phyloP scores from a whole-genome alignment of 2,888 invertebrate genomes.

The Polydrusus pterygomalis region DNA sequence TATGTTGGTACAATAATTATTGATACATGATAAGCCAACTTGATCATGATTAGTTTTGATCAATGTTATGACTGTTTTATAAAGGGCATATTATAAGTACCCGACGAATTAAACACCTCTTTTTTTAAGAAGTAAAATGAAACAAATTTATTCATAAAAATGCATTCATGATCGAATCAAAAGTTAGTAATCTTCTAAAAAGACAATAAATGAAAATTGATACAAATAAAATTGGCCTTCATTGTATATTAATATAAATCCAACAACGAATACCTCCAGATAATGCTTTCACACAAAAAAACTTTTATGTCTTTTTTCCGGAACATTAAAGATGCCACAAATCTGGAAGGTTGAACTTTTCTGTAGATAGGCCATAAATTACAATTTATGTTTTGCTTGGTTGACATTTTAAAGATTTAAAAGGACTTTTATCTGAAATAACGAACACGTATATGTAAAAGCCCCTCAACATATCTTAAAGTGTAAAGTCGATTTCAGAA shows the following conservation, averaged over 20 bases:
- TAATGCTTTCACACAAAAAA: slow-evolving; percentile 7
- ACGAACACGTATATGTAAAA: not conserved
- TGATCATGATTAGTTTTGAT: too few species aligned
- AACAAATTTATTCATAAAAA: too few species aligned
- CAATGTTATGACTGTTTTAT: too few species aligned
- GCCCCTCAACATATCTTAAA: not conserved
- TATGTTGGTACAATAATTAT: too few species aligned
- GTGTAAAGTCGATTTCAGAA: too few species aligned
- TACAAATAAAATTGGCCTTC: too few species aligned
- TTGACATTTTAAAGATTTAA: slow-evolving; percentile 14
- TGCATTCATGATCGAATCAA: too few species aligned
- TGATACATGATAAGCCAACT: too few species aligned
- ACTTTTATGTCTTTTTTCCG: slow-evolving; percentile 14
- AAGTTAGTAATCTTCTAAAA: too few species aligned
- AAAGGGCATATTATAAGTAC: too few species aligned
- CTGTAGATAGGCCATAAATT: slow-evolving; percentile 9
- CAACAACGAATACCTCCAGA: not conserved
- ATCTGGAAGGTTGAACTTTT: slow-evolving; percentile 9
- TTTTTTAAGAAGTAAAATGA: too few species aligned
- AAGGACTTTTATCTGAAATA: slow-evolving; percentile 1
- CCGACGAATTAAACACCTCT: too few species aligned
- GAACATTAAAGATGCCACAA: slow-evolving; percentile 1
- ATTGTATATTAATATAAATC: not conserved
- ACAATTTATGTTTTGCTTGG: slow-evolving; percentile 10
- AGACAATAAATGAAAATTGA: not conserved